A percentile compares a stretch with the other conserved stretches of the same genome.
Conservation (phyloP, 2,888 invertebrate genomes). For the Keiferia lycopersicella region DNA sequence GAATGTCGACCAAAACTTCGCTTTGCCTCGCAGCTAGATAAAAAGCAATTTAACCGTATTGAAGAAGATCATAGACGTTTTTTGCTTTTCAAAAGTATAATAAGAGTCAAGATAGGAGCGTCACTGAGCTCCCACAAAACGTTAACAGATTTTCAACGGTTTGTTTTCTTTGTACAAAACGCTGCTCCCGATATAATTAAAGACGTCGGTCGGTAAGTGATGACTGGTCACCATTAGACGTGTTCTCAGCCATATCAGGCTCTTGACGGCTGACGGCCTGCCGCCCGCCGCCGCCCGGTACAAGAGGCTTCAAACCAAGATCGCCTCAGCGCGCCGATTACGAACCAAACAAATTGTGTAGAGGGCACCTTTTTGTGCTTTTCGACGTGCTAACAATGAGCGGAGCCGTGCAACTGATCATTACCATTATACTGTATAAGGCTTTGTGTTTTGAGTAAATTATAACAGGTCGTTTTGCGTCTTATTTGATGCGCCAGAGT, state of each 20-base stretch:
- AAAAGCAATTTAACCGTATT: conserved; percentile 68
- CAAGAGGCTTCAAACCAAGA: conserved; percentile 55
- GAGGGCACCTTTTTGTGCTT: conserved; percentile 70
- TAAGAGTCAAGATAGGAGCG: conserved; percentile 39
- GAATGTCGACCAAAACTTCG: conserved; percentile 53
- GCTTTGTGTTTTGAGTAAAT: conserved; percentile 82
- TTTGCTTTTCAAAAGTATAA: conserved; percentile 61
- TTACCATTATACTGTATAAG: conserved; percentile 78
- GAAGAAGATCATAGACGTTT: conserved; percentile 68
- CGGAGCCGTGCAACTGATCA: conserved; percentile 74
- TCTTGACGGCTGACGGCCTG: conserved; percentile 45
- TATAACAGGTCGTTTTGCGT: conserved; percentile 75
- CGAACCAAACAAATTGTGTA: conserved; percentile 73
- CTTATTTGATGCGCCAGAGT: conserved; percentile 67
- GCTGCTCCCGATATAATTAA: conserved; percentile 68
- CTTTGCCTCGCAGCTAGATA: conserved; percentile 57
- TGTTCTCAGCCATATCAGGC: conserved; percentile 61
- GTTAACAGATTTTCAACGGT: conserved; percentile 73
- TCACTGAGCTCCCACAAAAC: conserved; percentile 68
- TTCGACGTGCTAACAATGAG: conserved; percentile 77
- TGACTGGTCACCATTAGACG: conserved; percentile 69
- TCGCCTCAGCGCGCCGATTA: conserved; percentile 67
- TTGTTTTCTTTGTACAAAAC: conserved; percentile 69
- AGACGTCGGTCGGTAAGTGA: conserved; percentile 66
- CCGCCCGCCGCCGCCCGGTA: conserved; percentile 38